Base-by-base conservation (phyloP, 2,888 invertebrate genomes). In the Cenopis cana region DNA sequence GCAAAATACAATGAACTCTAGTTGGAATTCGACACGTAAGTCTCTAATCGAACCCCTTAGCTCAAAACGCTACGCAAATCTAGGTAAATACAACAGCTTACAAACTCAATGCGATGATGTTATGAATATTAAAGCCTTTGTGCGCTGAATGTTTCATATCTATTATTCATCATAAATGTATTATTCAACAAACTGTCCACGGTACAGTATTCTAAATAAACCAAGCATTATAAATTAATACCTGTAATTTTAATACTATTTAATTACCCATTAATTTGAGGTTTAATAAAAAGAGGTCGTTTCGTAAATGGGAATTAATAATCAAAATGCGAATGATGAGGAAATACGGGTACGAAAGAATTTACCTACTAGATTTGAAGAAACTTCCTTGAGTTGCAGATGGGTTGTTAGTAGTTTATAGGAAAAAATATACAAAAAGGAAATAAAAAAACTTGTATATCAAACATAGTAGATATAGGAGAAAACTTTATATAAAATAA, bases 61-160 rank as follows among this genome's bases (percentile, higher is more conserved):
- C 1, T 46, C n/a, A 46, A 46, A 41, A 46, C n/a, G 8, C 12
- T 46, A n/a, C 46, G n/a, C n/a, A 46, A 46, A 46, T 8, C 6
- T 46, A 46, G n/a, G 6, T 46, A 46, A 46, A 8, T 46, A 46
- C n/a, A 46, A n/a, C 46, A 46, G 14, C 52, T 54, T 54, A 24
- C 20, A 5, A 54, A 54, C 52, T 20, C 52, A 20, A 24, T 54
- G 20, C 20, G 14, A 24, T 10, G 24, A n/a, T 55, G 14, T n/a
- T 55, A 55, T 55, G 29, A 55, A 55, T 55, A 55, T 57, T 49
- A 61, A 61, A 49, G n/a, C 33, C 33, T 49, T 9, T 11, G 17
- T 49, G 60, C 29, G 59, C 20, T 61, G 33, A 61, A 61, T 61
- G 29, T 29, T 61, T 61, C 24, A 17, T 49, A 61, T 61, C 24